A percentile compares a stretch with the other conserved stretches of the same genome.
phyloP scores from a whole-genome alignment of 2,113 vertebrate genomes.

The Eubucco bourcierii region DNA sequence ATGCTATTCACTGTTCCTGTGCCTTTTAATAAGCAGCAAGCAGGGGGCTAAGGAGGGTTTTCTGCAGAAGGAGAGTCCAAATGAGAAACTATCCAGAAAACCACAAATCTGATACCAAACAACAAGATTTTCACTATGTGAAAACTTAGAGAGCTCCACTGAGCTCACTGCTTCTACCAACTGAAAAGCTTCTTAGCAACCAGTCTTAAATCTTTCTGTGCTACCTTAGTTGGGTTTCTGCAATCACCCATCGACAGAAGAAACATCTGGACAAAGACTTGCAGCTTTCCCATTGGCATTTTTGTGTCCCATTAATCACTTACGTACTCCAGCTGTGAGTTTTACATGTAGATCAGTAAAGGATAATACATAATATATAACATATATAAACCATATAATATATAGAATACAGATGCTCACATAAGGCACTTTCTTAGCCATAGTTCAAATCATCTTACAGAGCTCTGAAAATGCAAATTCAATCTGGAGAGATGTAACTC shows the following conservation, averaged over 20 bases:
- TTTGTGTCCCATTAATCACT: not conserved
- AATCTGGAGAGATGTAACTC: not conserved
- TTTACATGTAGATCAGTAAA: not conserved
- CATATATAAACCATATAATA: not conserved
- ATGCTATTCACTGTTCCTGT: not conserved
- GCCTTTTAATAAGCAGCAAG: not conserved
- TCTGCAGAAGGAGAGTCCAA: not conserved
- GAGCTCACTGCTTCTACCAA: not conserved
- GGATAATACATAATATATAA: not conserved
- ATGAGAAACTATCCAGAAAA: not conserved
- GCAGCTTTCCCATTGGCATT: not conserved
- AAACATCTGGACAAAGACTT: not conserved
- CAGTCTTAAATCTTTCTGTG: not conserved
- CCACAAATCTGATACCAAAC: fast-evolving
- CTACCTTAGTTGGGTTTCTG: not conserved
- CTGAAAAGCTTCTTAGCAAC: not conserved
- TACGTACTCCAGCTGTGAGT: not conserved
- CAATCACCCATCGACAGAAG: not conserved
- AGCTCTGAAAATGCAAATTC: not conserved
- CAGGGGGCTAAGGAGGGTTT: not conserved
- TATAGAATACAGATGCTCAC: not conserved
- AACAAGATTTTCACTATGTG: not conserved
- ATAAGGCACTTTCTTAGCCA: not conserved
- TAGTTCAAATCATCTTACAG: not conserved
- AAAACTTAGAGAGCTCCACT: not conserved